Base-by-base conservation (phyloP, 2,888 invertebrate species). In the Biston stratarius region DNA sequence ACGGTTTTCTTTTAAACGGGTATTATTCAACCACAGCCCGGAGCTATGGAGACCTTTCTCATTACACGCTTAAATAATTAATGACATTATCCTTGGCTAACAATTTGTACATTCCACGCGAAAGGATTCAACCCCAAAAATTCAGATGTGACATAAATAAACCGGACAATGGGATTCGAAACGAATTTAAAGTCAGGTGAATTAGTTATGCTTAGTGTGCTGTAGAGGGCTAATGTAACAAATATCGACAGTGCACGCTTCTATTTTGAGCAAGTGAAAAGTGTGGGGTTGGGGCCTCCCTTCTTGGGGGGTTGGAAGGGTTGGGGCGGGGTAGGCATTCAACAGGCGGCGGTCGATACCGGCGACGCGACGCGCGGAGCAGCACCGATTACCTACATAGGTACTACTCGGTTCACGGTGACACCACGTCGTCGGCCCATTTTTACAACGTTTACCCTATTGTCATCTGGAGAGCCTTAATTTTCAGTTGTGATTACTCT, bases 211-310 rank as follows among this genome's bases (percentile, higher is more conserved):
- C 81, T 83, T 80, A 86, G 83, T 86, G 86, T 86, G 86, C 87
- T 85, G 82, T 85, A 79, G 79, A 77, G 81, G 84, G 88, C 85
- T 88, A 90, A 90, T 91, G 87, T 89, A 87, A 90, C 86, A 87
- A 91, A 92, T 90, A 92, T 92, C 91, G 92, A 90, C 90, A 91
- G 85, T 87, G 86, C 88, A 88, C 85, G 88, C 84, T 89, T 89
- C 91, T 93, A 93, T 93, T 93, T 93, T 92, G 87, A 91, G 91
- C 91, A 91, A 88, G 90, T 92, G 91, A 92, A 92, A 92, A 90
- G 88, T 89, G 81, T 77, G 85, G 84, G 83, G 81, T 86, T 84
- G 80, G 88, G 87, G 86, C 76, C 75, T 10, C 45, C 62, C 63
- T 38, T 63, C 44, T 44, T 63, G 10, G 63, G 59, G 60, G 45